These are phyloP conservation scores for Trachymyrmex cornetzi DNA, from an alignment of 1,140 invertebrate genomes.

Conservation along the genomic window DNA sequence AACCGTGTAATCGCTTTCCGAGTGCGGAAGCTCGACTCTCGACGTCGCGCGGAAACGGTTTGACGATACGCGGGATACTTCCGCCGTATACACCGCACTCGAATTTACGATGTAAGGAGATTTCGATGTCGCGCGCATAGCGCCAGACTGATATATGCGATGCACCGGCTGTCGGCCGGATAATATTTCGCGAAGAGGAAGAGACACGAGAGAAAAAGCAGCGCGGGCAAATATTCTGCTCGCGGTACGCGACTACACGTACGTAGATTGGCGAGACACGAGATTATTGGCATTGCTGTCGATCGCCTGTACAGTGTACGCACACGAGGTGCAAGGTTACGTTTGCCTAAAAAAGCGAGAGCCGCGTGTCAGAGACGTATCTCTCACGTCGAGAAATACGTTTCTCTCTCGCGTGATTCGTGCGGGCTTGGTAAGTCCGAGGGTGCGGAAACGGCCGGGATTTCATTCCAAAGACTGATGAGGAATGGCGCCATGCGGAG, in stretches of 20 bases:
- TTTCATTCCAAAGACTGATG: constrained; percentile 59
- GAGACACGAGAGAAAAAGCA: constrained; percentile 19
- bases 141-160: constrained; percentile 37
- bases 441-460: constrained; percentile 8
- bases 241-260: neutral
- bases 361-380: constrained; percentile 7
- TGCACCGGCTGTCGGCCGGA: constrained; percentile 28
- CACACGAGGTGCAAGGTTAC: constrained; percentile 31
- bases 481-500: neutral
- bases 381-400: constrained; percentile 3
- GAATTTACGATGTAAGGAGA: constrained; percentile 50
- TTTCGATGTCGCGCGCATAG: constrained; percentile 30
- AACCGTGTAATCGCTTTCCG: constrained; percentile 29
- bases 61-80: constrained; percentile 24
- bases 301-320: constrained; percentile 48
- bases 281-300: constrained; percentile 71
- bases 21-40: constrained; percentile 22
- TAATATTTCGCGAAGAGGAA: constrained; percentile 55
- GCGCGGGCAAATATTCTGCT: constrained; percentile 32
- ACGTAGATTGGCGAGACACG: constrained; percentile 3
- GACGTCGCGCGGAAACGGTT: constrained; percentile 27
- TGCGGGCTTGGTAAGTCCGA: constrained; percentile 29
- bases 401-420: constrained; percentile 49
- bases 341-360: neutral
- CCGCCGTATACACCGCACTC: constrained; percentile 1